These are phyloP conservation scores for Microcebus murinus DNA, from an alignment of 2,113 vertebrate species.

Conservation along the genomic window DNA sequence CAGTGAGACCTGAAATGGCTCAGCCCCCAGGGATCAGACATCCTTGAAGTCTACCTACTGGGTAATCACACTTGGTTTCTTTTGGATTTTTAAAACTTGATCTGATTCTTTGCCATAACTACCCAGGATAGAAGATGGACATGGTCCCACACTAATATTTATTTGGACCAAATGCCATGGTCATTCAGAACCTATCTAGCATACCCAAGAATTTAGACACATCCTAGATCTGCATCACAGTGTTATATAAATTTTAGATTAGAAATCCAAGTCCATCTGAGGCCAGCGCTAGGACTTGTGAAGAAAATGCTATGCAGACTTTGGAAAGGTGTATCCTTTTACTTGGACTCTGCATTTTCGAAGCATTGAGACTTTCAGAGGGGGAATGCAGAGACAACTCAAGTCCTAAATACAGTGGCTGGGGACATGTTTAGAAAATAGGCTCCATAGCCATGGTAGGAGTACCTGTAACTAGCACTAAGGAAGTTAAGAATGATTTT, in stretches of 20 bases:
- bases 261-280: neutral
- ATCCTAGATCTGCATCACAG: neutral
- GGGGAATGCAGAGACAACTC: neutral
- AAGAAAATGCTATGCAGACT: neutral
- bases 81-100: constrained; percentile 8
- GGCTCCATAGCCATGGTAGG: neutral
- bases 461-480: neutral
- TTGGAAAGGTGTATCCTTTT: neutral
- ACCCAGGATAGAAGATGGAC: neutral
- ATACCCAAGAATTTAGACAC: neutral
- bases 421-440: neutral
- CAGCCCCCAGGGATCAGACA: neutral
- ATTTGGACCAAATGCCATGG: constrained; percentile 15
- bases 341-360: constrained; percentile 15
- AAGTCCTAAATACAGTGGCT: neutral
- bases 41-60: neutral
- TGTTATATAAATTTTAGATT: neutral
- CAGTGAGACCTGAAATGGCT: neutral
- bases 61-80: neutral
- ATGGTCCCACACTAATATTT: neutral
- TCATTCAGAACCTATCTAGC: neutral
- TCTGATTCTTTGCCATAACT: constrained; percentile 8
- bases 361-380: neutral
- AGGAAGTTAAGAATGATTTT: neutral
- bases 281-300: neutral